These are phyloP conservation scores for Acronicta alni DNA, from an alignment of 2,888 invertebrate species.

Conservation along the genomic window DNA sequence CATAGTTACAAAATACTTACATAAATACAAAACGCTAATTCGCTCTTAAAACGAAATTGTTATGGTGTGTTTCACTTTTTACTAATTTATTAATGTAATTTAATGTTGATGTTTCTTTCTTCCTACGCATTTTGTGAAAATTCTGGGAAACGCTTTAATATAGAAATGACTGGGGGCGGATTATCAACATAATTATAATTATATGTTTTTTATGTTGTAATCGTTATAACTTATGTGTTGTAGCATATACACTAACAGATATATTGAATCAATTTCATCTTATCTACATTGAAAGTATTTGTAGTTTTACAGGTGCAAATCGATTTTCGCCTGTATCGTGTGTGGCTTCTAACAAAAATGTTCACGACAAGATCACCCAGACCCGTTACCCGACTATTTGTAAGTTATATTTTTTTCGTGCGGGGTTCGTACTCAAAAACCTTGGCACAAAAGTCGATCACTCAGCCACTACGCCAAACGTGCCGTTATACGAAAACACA, in stretches of 20 bases:
- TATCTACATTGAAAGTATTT: not conserved
- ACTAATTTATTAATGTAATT: conserved; percentile 13
- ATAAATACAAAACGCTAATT: not conserved
- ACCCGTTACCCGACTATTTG: no score
- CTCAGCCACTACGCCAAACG: no score
- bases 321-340: no score
- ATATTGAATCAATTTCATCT: not conserved
- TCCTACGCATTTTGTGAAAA: conserved; percentile 2
- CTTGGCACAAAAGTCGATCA: no score
- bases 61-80: conserved; percentile 13
- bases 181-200: not conserved
- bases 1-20: not conserved
- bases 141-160: conserved; percentile 6
- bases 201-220: no score
- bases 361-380: no score
- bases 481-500: conserved; percentile 21
- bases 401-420: no score
- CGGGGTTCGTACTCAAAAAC: no score
- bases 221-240: no score
- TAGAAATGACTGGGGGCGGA: not conserved
- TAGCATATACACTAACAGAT: not conserved
- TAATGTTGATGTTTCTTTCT: conserved; percentile 6
- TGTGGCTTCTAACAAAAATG: no score
- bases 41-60: not conserved
- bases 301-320: no score